phyloP scores from a whole-genome alignment of 2,888 invertebrate genomes.

The Sinelater perroti region DNA sequence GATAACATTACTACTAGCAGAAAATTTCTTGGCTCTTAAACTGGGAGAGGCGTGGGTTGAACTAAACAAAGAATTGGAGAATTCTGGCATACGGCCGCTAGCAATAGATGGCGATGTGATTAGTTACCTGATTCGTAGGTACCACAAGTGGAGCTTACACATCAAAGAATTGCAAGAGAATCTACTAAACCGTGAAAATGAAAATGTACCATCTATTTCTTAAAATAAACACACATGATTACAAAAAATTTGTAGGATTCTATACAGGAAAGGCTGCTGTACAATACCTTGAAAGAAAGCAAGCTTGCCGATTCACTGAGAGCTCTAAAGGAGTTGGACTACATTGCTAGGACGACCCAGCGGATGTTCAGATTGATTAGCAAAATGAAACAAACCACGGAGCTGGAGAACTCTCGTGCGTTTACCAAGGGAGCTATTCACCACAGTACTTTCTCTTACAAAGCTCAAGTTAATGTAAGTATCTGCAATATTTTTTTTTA shows the following conservation, averaged over 20 bases:
- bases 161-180: constrained; percentile 55
- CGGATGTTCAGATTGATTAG: constrained; percentile 53
- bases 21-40: constrained; percentile 60
- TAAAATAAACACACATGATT: too few relatives aligned
- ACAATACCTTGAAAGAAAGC: constrained; percentile 54
- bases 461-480: constrained; percentile 35
- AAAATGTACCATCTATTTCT: constrained; percentile 41
- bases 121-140: constrained; percentile 52
- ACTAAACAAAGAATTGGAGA: constrained; percentile 54
- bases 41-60: constrained; percentile 62
- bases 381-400: constrained; percentile 46
- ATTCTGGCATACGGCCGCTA: constrained; percentile 54
- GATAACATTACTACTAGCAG: constrained; percentile 59
- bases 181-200: constrained; percentile 46
- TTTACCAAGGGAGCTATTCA: constrained; percentile 39
- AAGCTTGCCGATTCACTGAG: constrained; percentile 55
- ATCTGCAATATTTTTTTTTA: background rate
- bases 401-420: constrained; percentile 40
- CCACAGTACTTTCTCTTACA: constrained; percentile 35
- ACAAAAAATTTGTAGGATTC: constrained; percentile 49
- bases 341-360: constrained; percentile 58
- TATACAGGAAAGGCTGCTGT: constrained; percentile 54
- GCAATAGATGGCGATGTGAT: constrained; percentile 57
- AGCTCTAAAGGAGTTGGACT: constrained; percentile 57
- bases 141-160: constrained; percentile 54